These are phyloP conservation scores for Pentamera pediparva DNA, from an alignment of 53 echinoderm and acorn worm genomes.

Conservation along the genomic window DNA sequence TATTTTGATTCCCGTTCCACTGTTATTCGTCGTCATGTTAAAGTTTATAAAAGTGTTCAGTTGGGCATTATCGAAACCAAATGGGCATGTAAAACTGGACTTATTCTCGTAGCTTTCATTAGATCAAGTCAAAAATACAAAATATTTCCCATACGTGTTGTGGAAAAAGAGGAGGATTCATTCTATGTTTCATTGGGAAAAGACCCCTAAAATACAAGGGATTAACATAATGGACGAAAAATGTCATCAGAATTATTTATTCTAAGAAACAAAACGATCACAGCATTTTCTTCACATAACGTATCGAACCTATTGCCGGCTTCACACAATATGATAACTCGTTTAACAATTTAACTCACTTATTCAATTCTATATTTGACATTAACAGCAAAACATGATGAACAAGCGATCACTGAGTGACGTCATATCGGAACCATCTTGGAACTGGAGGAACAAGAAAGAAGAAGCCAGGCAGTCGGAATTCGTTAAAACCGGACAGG, in stretches of 20 bases:
- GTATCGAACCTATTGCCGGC: too few relatives aligned
- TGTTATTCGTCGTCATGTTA: too few relatives aligned
- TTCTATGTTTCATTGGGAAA: neutral
- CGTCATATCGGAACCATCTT: constrained; percentile 92
- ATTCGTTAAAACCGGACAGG: constrained; percentile 91
- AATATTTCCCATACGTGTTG: neutral
- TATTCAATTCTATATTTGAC: neutral
- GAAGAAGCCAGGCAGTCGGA: constrained; percentile 88
- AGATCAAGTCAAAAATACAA: neutral
- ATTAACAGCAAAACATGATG: constrained; percentile 85
- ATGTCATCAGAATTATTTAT: too few relatives aligned
- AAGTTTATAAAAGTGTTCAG: too few relatives aligned
- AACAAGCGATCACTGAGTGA: constrained; percentile 97
- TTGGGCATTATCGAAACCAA: neutral
- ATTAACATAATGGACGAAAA: neutral
- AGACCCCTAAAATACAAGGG: neutral
- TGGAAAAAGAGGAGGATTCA: neutral
- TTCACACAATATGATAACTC: too few relatives aligned
- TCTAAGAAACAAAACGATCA: too few relatives aligned
- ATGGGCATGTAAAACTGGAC: neutral
- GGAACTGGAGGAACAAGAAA: constrained; percentile 93
- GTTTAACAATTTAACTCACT: neutral
- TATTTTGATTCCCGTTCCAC: too few relatives aligned
- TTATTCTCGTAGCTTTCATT: neutral
- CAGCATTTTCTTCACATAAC: too few relatives aligned